Evolutionary conservation across 2,888 invertebrate genomes (phyloP), one percentile per base, ranked within the genome.

Genomic region (Agriopis aurantiaria): DNA sequence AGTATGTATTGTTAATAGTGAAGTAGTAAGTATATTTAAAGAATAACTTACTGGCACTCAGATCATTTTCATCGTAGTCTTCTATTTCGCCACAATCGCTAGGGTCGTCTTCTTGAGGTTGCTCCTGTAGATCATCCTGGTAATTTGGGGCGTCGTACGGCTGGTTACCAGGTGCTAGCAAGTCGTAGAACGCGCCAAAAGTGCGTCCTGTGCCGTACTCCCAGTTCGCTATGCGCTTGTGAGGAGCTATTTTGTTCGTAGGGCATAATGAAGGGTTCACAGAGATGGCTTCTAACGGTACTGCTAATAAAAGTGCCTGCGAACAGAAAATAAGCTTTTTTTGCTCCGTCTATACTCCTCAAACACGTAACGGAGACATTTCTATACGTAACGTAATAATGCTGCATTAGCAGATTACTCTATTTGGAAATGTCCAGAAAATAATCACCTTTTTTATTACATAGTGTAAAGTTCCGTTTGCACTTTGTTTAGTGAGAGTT

Each of bases 241-340:
- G 89, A 2, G 93, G 93, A 2, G 93, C 93, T 57, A 94, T 91
- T 80, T 93, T 94, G 75, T 94, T 94, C 5, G 93, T 93, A 1
- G 93, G 93, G 46, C 94, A 93, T 67, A 88, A 77, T 0, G 80
- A 63, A 14, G 91, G 91, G 64, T 82, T 89, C 10, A 92, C 89
- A 62, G 92, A 88, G 62, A 91, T 86, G 55, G 88, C 86, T 68
- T 85, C 80, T 69, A 88, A 76, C 51, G 83, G 78, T 23, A 82
- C 77, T 65, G 78, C 75, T 51, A 83, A 73, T 58, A 82, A 69
- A 53, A 78, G 75, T n/a, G 83, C 63, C 88, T 89, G 78, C 56
- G 80, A 82, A 69, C 41, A 61, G 60, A 63, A 64, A 55, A 71
- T 46, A 56, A 14, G 9, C 0, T 6, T 33, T 33, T 33, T 33